Evolutionary conservation across 64 coral and sea anemone genomes (phyloP), one percentile per base, ranked within the genome.

Genomic region (Actinia equina): DNA sequence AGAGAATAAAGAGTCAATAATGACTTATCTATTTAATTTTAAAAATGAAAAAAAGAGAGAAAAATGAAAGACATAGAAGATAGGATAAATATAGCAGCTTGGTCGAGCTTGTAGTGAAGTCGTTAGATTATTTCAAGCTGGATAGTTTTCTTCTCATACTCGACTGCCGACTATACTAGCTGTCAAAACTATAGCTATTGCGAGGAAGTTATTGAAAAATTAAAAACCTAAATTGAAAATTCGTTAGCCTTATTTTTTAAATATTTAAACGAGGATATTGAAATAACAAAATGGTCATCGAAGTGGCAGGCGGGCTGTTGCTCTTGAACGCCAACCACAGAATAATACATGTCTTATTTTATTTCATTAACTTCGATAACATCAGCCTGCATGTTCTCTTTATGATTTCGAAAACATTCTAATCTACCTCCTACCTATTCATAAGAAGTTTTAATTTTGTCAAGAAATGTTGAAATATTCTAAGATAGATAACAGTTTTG

Each of bases 171-270:
- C 3, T 2, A 16, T 13, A 74, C 25, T 41, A 14, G 12, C 14
- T 37, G 69, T 65, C 69, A 30, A 30, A n/a, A 74, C 8, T 71
- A 26, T 71, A n/a, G 65, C 19, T 71, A 71, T 25, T 30, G 10
- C 27, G 69, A 30, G 26, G 12, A 12, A 74, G 69, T 74, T 74
- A 74, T 74, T 74, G 11, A 14, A 13, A 57, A 57, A 16, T 57
- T 57, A 16, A 57, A 57, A 57, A 41, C 69, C 26, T 41, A 74
- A 41, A 74, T 74, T 74, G n/a, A 30, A 74, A 74, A 74, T 74
- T 74, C 69, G 69, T 74, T 74, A 74, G 69, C 69, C 69, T 74
- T 74, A 27, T 41, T 74, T 74, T 74, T 74, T 74, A 41, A 74
- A 74, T 74, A 74, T 74, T 30, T 74, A 74, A 41, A 74, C 12